These are phyloP conservation scores for Drosophila prostipennis DNA, from an alignment of 2,888 invertebrate genomes.

Conservation along the genomic window DNA sequence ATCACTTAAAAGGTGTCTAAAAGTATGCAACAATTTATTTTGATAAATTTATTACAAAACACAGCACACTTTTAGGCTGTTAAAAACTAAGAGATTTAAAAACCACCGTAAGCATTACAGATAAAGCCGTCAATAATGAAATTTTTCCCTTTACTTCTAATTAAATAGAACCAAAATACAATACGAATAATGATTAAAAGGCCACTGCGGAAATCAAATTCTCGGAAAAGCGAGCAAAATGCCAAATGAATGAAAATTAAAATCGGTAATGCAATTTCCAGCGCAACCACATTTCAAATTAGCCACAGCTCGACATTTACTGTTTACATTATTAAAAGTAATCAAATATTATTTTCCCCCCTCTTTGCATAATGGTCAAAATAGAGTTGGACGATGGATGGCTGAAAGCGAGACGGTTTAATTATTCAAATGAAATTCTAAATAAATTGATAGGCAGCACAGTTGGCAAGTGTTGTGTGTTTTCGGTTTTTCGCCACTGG, in stretches of 20 bases:
- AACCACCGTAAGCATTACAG: no score
- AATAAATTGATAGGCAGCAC: slow-evolving; percentile 33
- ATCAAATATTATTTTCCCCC: slow-evolving; percentile 49
- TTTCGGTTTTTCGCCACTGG: not conserved
- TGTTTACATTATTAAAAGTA: slow-evolving; percentile 36
- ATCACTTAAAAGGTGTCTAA: no score
- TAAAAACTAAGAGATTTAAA: no score
- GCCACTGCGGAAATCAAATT: not conserved
- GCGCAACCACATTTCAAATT: slow-evolving; percentile 32
- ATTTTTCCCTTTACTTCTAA: not conserved
- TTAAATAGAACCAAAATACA: not conserved
- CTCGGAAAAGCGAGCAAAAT: not conserved
- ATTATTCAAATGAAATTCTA: slow-evolving; percentile 58
- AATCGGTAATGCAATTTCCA: slow-evolving; percentile 24
- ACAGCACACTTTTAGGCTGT: no score
- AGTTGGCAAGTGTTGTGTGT: slow-evolving; percentile 21
- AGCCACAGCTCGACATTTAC: slow-evolving; percentile 31
- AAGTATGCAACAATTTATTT: no score
- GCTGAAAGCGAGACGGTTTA: slow-evolving; percentile 46
- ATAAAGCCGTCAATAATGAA: not conserved
- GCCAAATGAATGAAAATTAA: slow-evolving; percentile 13
- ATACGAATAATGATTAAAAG: not conserved
- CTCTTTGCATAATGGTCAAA: slow-evolving; percentile 32
- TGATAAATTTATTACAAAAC: no score
- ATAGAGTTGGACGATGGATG: slow-evolving; percentile 14